Base-by-base conservation (phyloP, 2,888 invertebrate species). In the Hecatera dysodea region DNA sequence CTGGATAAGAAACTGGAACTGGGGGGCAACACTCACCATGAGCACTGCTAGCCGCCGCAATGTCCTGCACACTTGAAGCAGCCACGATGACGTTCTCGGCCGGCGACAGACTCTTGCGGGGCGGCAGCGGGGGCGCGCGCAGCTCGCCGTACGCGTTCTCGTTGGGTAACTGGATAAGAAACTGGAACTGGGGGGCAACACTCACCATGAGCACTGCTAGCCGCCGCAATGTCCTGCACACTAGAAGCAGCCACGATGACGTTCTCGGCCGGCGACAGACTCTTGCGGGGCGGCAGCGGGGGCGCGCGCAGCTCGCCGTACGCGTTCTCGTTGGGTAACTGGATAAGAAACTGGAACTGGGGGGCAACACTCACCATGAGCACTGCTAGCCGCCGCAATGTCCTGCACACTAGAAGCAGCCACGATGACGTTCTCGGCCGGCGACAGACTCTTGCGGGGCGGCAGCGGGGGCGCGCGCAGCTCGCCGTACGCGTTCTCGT, bases 221-320 rank as follows among this genome's bases (percentile, higher is more conserved):
- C 95, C 0, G 92, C 88, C 0, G 92, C 92, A 0, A 95, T 92
- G 29, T 95, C 96, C 67, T 96, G 95, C 0, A 96, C 95, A 57
- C 96, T 95, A 1, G 91, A 92, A 0, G 95, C 95, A 0, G 93
- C 90, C 0, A 86, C 91, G 0, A 95, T 90, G 0, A 90, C 88
- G 0, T 88, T 88, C 36, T 95, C 95, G 0, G 94, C 94, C 0
- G 96, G 96, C 0, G 95, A 95, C 19, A 97, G 90, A 42, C 96
- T 96, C 89, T 97, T 97, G 56, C 97, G 87, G 0, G 97, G 97
- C 9, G 97, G 97, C 52, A 97, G 82, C 0, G 97, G 97, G 0
- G 96, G 96, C 0, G 95, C 95, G 1, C 93, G 67, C 0, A 95
- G 86, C 64, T 95, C 95, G 0, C 96, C 95, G 66, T 95, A 95